Conservation (phyloP, 37 sponge, comb jelly and placozoan species). For the Oscarella lobularis region DNA sequence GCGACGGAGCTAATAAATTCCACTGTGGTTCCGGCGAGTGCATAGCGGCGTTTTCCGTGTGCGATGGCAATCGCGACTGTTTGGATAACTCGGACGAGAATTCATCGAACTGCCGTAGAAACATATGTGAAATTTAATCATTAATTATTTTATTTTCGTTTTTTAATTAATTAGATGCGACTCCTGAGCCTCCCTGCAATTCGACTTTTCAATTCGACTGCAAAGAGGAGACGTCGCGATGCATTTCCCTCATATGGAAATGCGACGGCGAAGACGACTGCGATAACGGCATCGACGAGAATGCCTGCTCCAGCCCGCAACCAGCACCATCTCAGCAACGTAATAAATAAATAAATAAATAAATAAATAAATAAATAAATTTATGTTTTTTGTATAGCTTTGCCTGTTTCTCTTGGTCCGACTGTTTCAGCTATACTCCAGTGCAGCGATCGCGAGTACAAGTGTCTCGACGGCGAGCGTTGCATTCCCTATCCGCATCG, state of each 20-base stretch:
- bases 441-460: background rate
- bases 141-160: background rate
- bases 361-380: too few relatives aligned
- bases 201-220: background rate
- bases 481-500: background rate
- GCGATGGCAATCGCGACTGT: background rate
- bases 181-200: background rate
- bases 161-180: background rate
- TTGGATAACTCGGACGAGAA: background rate
- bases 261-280: background rate
- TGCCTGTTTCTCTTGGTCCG: background rate
- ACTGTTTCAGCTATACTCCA: background rate
- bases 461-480: background rate
- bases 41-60: background rate
- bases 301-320: background rate
- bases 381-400: too few relatives aligned
- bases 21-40: background rate
- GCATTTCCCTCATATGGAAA: background rate
- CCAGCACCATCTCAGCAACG: too few relatives aligned
- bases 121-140: background rate
- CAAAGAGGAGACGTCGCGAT: background rate
- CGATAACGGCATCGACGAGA: background rate
- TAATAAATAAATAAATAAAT: too few relatives aligned
- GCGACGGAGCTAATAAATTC: too few relatives aligned
- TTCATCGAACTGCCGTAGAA: background rate